Base-by-base conservation (phyloP, 2,797 vertebrate genomes). In the Rhyacichthys aspro region DNA sequence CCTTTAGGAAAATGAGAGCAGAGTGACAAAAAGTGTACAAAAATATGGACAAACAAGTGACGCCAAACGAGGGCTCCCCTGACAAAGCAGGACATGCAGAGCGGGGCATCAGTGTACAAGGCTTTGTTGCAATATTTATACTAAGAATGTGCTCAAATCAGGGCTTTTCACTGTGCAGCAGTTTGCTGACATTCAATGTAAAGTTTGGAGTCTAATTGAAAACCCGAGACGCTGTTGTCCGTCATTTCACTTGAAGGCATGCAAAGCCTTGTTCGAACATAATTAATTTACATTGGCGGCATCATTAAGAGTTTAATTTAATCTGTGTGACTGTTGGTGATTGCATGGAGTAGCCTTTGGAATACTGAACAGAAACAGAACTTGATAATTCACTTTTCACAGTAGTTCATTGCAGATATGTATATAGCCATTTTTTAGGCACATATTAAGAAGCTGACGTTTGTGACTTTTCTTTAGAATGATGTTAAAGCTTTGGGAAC, bases 241-340 rank as follows among this genome's bases (percentile, higher is more conserved):
- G 43, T 63, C 43, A 70, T 65, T 75, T 43, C 47, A 36, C 43
- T 81, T 55, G 42, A 71, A 67, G 65, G 45, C 67, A 39, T 74
- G 65, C 55, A 67, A 56, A 64, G 67, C 63, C 63, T 73, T 42
- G 43, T 69, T 76, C 54, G 59, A 63, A 60, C 47, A 69, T 81
- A 78, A 81, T 79, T 68, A 78, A 83, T 67, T 63, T 67, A 70
- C 43, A 2, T 67, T 48, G 55, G 63, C 78, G 72, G 70, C 70
- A 67, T 82, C 63, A 72, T 81, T 76, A 73, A 46, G 38, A 67
- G 68, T 71, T 56, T 77, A 70, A 81, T 80, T 76, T 62, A 76
- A 84, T 77, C 68, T 66, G 72, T 82, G 55, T 67, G 70, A 74
- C 66, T 60, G 34, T 58, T 58, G 32, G 62, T 68, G 71, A 78